Base-by-base conservation (phyloP, 2,888 invertebrate genomes). In the Cremastobaeus sp. region DNA sequence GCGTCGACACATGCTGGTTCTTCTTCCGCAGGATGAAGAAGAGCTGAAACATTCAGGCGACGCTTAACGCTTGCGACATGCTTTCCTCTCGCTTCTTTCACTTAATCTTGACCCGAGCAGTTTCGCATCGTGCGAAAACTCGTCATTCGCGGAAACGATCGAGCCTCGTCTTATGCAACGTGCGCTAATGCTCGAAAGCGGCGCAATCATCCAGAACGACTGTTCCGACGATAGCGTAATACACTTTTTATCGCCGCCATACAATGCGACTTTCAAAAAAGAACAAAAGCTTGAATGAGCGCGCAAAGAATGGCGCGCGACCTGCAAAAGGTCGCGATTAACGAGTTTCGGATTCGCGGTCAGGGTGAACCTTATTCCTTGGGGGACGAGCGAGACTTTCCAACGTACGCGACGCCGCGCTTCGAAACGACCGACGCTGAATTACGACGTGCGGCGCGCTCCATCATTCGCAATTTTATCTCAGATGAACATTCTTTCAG, bases 21-120 rank as follows among this genome's bases (percentile, higher is more conserved):
- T 98, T 98, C 90, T 97, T 97, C 78, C 97, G 92, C 88, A 97
- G 89, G 81, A 97, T 94, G 90, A 98, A 98, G 92, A 97, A 98
- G 83, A 92, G 88, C 92, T 92, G 88, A 68, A 57, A 37, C 59
- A 11, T 6, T 30, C 34, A 55, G 34, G 34, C 34, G n/a, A 41
- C 47, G 28, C n/a, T 60, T 52, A 72, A 18, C 55, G 32, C 18
- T 17, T 35, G 14, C n/a, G 5, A 34, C 41, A 66, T 35, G 25
- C 5, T 35, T 75, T 34, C 39, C 35, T 28, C 35, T 5, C 25
- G 8, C 8, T 25, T 25, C 25, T 8, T 25, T 25, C 25, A 25
- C 43, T 21, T 43, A 34, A 43, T 34, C 41, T 50, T 62, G 39
- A n/a, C 34, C 14, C 25, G 28, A 17, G 39, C 45, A 60, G 37